Conservation (phyloP, 2,797 vertebrate species). For the Cuniculus paca region DNA sequence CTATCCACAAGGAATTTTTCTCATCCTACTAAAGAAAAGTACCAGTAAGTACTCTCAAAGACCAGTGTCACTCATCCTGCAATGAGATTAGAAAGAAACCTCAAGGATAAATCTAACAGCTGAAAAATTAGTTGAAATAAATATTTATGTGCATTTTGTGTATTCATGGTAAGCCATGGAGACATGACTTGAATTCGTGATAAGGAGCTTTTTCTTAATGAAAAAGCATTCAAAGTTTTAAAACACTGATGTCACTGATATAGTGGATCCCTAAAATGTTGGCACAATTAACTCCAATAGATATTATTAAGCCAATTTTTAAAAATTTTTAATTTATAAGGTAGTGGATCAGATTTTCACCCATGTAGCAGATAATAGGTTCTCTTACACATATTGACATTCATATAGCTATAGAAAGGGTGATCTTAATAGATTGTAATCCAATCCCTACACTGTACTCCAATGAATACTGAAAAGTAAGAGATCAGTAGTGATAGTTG, state of each 20-base stretch:
- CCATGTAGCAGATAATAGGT: not conserved
- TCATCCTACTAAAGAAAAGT: slow-evolving; percentile 62
- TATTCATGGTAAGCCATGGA: not conserved
- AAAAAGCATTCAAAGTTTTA: slow-evolving; percentile 46
- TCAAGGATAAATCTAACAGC: slow-evolving; percentile 57
- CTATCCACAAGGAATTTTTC: not conserved
- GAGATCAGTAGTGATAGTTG: not conserved
- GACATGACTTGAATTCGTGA: too few species aligned
- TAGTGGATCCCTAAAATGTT: slow-evolving; percentile 23
- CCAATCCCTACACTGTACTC: slow-evolving; percentile 17
- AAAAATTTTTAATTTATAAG: slow-evolving; percentile 21
- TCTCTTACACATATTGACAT: slow-evolving; percentile 48
- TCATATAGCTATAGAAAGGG: not conserved
- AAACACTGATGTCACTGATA: not conserved
- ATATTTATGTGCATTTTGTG: slow-evolving; percentile 27
- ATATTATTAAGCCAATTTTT: not conserved
- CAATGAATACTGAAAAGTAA: not conserved
- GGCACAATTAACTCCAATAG: slow-evolving; percentile 45
- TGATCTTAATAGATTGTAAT: not conserved
- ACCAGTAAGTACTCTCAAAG: slow-evolving; percentile 61
- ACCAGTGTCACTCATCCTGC: slow-evolving; percentile 19
- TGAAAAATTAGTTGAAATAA: slow-evolving; percentile 66
- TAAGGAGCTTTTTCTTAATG: slow-evolving; percentile 2
- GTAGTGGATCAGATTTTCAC: slow-evolving; percentile 7
- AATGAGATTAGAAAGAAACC: not conserved